Base-by-base conservation (phyloP, 1,140 invertebrate genomes). In the Calliopsis andreniformis region DNA sequence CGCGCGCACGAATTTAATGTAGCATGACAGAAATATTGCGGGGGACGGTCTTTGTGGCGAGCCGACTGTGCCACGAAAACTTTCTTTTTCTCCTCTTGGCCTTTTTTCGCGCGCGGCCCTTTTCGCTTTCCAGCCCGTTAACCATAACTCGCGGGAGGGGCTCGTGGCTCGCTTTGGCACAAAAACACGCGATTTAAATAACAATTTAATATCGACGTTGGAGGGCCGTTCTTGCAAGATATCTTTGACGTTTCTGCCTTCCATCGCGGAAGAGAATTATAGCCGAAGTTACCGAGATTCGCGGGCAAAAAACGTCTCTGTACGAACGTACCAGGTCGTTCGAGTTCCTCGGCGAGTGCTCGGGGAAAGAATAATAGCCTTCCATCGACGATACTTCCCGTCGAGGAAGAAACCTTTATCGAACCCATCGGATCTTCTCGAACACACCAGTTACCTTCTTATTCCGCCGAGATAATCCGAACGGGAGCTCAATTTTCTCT, bases 1-100 rank as follows among this genome's bases (percentile, higher is more conserved):
- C 63, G 62, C 32, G 62, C 32, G 56, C 16, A 51, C 70, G 49
- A 73, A 73, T 73, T 73, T 66, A 73, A 73, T 66, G 70, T 64
- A 53, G 32, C 70, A 64, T 66, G 62, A 73, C 61, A 55, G 45
- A 66, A 55, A 63, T 73, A 73, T 73, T 43, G 70, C 70, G 3
- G 20, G 43, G 0, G n/a, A 12, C n/a, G 47, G 18, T 25, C 43
- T 61, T 71, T 61, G 56, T 61, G 68, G 30, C 10, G 28, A n/a
- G 35, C 28, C 39, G 14, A 14, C 39, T 30, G 28, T 32, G 43
- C 35, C 30, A 25, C n/a, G 18, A 20, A 63, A 39, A 49, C 28
- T 59, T 45, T 28, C 43, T 8, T n/a, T 16, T 35, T 12, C 32
- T 45, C 23, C 4, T 45, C 25, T 45, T 63, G 35, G 35, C 8